Evolutionary conservation across 2,797 vertebrate genomes (phyloP).

Genomic region (Buphagus erythrorhynchus): DNA sequence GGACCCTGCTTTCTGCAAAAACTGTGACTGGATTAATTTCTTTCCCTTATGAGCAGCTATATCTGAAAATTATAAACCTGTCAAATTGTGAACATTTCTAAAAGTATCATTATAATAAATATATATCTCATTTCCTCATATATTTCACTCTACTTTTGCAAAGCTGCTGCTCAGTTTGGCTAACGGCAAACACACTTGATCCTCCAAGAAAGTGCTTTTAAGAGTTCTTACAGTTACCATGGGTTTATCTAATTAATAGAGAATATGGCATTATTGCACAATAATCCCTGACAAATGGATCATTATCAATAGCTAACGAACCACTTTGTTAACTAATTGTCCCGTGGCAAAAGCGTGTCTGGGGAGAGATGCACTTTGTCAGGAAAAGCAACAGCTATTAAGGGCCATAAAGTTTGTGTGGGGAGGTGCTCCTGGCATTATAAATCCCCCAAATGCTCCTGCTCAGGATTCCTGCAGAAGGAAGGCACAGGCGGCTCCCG

Average conservation of each 20-base stretch:
- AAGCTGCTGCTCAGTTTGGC: background rate
- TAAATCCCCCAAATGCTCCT: slow-evolving; percentile 6
- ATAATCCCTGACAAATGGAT: slow-evolving; percentile 67
- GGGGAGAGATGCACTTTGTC: background rate
- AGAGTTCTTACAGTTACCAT: slow-evolving; percentile 41
- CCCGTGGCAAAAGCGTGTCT: background rate
- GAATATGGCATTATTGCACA: background rate
- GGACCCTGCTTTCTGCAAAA: slow-evolving; percentile 1
- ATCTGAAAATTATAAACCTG: background rate
- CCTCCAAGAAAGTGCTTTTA: background rate
- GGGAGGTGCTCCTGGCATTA: background rate
- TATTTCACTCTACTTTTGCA: background rate
- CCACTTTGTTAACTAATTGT: slow-evolving; percentile 61
- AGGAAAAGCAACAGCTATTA: slow-evolving; percentile 42
- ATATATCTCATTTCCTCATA: background rate
- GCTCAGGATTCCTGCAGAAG: background rate
- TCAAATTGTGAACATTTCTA: slow-evolving; percentile 8
- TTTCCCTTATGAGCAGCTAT: background rate
- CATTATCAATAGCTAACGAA: slow-evolving; percentile 69
- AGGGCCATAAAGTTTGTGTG: background rate
- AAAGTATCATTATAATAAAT: background rate
- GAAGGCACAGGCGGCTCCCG: background rate
- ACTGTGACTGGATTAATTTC: background rate
- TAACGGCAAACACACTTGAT: background rate
- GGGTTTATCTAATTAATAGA: slow-evolving; percentile 64